Evolutionary conservation across 2,888 invertebrate genomes (phyloP).

Genomic region (Lottia scabra): DNA sequence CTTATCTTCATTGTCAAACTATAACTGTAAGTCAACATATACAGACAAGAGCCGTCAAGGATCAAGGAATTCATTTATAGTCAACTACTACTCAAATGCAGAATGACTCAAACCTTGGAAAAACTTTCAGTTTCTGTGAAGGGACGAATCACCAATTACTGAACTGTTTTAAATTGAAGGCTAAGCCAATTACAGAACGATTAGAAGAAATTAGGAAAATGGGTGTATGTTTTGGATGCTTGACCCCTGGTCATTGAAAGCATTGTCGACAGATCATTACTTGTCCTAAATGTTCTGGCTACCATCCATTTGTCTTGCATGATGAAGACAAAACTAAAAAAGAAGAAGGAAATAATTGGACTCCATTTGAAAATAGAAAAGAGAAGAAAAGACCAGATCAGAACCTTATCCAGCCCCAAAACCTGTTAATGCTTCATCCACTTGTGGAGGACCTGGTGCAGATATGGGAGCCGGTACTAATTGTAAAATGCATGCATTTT

Average conservation of each 20-base stretch:
- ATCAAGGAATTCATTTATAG: conserved; percentile 12
- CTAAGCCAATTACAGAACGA: too few relatives aligned
- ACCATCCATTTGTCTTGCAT: conserved; percentile 5
- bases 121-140: conserved; percentile 8
- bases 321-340: too few relatives aligned
- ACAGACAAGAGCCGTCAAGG: conserved; percentile 21
- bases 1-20: background rate
- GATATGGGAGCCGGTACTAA: background rate
- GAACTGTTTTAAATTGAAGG: too few relatives aligned
- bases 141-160: too few relatives aligned
- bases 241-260: background rate
- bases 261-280: background rate
- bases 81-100: conserved; percentile 16
- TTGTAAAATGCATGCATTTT: conserved; percentile 22
- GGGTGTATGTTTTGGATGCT: conserved; percentile 8
- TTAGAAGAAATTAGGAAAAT: too few relatives aligned
- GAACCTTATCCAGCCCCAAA: background rate
- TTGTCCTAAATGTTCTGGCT: background rate
- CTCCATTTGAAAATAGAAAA: too few relatives aligned
- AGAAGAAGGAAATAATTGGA: too few relatives aligned
- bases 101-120: conserved; percentile 9
- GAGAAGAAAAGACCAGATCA: too few relatives aligned
- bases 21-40: conserved; percentile 18
- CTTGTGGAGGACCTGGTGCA: background rate
- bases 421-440: background rate